These are phyloP conservation scores for Lonchura striata DNA, from an alignment of 2,113 vertebrate species.

Conservation along the genomic window DNA sequence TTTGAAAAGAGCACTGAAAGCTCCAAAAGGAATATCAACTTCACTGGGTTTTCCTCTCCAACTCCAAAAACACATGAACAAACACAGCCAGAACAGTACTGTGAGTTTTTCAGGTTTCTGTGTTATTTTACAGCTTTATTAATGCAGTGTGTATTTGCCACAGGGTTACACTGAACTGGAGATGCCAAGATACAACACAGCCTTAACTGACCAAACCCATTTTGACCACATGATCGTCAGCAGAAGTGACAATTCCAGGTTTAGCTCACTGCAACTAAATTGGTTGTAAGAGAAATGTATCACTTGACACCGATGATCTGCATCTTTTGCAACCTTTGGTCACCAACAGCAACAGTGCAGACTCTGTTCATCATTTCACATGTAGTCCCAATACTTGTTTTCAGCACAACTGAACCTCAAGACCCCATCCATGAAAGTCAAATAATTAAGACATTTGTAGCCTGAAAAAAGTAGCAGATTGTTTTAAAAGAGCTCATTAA, in stretches of 20 bases:
- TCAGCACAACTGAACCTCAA: not conserved
- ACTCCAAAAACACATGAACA: not conserved
- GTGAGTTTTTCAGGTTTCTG: not conserved
- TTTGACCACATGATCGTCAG: rapidly evolving
- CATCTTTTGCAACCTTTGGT: not conserved
- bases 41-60: not conserved
- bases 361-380: not conserved
- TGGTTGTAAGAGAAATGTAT: not conserved
- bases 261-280: not conserved
- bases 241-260: not conserved
- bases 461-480: not conserved
- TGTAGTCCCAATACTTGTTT: not conserved
- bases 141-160: not conserved
- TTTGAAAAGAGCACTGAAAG: not conserved
- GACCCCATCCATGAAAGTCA: not conserved
- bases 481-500: not conserved
- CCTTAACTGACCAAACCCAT: not conserved
- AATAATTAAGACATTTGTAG: not conserved
- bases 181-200: not conserved
- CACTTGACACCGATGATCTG: rapidly evolving
- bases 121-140: not conserved
- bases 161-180: not conserved
- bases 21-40: not conserved
- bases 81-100: not conserved
- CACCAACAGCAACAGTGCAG: not conserved